These are phyloP conservation scores for Agrypnia vestita DNA, from an alignment of 1,140 invertebrate genomes.

Conservation along the genomic window DNA sequence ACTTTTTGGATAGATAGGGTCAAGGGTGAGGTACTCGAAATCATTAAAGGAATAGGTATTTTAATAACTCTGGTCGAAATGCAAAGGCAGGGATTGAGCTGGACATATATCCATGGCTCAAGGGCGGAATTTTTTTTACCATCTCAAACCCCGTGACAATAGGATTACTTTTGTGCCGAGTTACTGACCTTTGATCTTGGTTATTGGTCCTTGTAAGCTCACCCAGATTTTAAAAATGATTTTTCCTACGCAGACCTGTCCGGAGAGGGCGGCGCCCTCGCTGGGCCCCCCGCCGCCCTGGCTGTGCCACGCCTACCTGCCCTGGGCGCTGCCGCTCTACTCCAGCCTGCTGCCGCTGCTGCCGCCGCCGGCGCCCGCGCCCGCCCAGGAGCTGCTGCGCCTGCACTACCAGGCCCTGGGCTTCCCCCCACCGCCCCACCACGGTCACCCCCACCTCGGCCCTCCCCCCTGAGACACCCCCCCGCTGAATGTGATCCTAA, in stretches of 20 bases:
- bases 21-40: no score
- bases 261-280: background rate
- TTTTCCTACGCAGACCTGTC: background rate
- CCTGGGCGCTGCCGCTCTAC: slow-evolving; percentile 51
- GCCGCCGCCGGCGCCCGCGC: slow-evolving; percentile 58
- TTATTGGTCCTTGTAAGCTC: no score
- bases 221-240: no score
- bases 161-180: no score
- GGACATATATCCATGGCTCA: no score
- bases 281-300: slow-evolving; percentile 10
- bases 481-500: slow-evolving; percentile 64
- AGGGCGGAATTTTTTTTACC: no score
- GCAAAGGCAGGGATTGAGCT: no score
- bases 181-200: no score
- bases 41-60: no score
- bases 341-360: slow-evolving; percentile 66
- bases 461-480: slow-evolving; percentile 64
- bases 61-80: no score
- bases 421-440: slow-evolving; percentile 62
- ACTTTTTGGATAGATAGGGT: no score
- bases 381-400: slow-evolving; percentile 62
- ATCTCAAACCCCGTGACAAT: no score
- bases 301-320: slow-evolving; percentile 22
- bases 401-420: slow-evolving; percentile 58
- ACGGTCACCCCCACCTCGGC: slow-evolving; percentile 63